Evolutionary conservation across 2,888 invertebrate genomes (phyloP), one percentile per base, ranked within the genome.

Genomic region (Catocala nupta): DNA sequence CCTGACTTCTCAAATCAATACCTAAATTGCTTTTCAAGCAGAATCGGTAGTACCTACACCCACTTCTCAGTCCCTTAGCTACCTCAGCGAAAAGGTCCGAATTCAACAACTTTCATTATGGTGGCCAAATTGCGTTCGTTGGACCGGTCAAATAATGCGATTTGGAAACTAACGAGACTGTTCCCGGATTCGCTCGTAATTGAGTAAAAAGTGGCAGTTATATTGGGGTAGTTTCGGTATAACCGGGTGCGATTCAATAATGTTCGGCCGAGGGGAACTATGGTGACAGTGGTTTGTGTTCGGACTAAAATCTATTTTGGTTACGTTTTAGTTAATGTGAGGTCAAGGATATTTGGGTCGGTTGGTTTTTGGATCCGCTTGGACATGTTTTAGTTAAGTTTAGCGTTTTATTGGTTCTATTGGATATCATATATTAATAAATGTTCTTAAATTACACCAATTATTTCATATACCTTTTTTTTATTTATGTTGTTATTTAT

Each of bases 151-250:
- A 55, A 65, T 75, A 77, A 75, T 67, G 44, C 56, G 45, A 67
- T 77, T 77, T 69, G 57, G 53, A 11, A 67, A 69, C 75, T 74
- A 77, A 77, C 75, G 57, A 63, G 57, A 39, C 62, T 62, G 69
- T 71, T 64, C 69, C 59, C 48, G 66, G 60, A 69, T 72, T 66
- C 55, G 57, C 25, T 45, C 52, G 62, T 76, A 76, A 76, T 76
- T 75, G 78, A 77, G 70, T 77, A 77, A 75, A 77, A 77, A 77
- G 50, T 59, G 50, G 33, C 9, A 48, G 56, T 51, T 61, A 55
- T 58, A 52, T 25, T 34, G 51, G 59, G 58, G 58, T 64, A 73
- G 71, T 73, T 75, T 58, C 57, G 52, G 63, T 59, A 75, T 66
- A 75, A 65, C 67, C 36, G 63, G 64, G 63, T 59, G 59, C 72